phyloP scores from a whole-genome alignment of 2,888 invertebrate genomes.

The Baccha elongata region DNA sequence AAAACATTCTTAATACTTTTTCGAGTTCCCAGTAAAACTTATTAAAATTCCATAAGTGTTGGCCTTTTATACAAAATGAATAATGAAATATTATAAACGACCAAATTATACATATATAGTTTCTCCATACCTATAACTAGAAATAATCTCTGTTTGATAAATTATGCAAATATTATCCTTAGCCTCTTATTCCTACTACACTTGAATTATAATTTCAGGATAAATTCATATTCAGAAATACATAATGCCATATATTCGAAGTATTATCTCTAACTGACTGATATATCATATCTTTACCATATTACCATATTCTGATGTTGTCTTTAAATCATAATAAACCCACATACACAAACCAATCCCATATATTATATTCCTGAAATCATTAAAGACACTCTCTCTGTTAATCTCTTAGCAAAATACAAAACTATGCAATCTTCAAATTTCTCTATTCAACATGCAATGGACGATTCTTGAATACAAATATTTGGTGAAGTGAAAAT shows the following conservation, averaged over 20 bases:
- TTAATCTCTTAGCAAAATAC: background rate
- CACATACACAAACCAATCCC: conserved; percentile 1
- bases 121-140: conserved; percentile 1
- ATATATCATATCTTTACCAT: conserved; percentile 30
- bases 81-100: conserved; percentile 21
- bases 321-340: too few species aligned
- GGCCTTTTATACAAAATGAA: too few species aligned
- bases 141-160: conserved; percentile 36
- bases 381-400: background rate
- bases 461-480: conserved; percentile 41
- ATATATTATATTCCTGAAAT: conserved; percentile 5
- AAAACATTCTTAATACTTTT: too few species aligned
- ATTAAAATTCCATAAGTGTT: too few species aligned
- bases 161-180: conserved; percentile 37
- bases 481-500: conserved; percentile 31
- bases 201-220: conserved; percentile 16
- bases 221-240: conserved; percentile 33
- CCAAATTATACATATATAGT: background rate
- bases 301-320: background rate
- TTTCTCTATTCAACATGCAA: too few species aligned
- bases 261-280: conserved; percentile 60
- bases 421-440: too few species aligned
- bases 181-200: background rate
- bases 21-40: too few species aligned
- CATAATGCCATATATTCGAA: conserved; percentile 36